Evolutionary conservation across 1,140 invertebrate species (phyloP).

Genomic region (Drosophila tsacasi): DNA sequence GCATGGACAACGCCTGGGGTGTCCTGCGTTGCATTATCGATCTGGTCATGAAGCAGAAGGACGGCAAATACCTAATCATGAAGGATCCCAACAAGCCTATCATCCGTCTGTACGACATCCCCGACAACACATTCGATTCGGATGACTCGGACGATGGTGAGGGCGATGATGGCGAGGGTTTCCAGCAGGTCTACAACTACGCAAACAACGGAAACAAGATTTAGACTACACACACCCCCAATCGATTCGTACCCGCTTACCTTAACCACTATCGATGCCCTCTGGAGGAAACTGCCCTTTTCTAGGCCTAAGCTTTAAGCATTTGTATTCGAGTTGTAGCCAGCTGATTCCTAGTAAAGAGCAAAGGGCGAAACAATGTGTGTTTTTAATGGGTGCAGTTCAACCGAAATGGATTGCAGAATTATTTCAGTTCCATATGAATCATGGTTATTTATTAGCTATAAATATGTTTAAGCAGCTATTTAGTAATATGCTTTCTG

Average conservation of each 20-base stretch:
- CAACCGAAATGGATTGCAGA: neutral
- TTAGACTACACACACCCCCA: constrained; percentile 41
- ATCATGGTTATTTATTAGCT: neutral
- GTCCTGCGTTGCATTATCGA: constrained; percentile 99
- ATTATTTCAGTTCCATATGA: neutral
- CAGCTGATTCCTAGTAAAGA: constrained; percentile 63
- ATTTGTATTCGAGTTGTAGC: constrained; percentile 59
- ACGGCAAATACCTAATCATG: constrained; percentile 99
- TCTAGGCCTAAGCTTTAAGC: constrained; percentile 43
- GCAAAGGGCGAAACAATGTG: constrained; percentile 15
- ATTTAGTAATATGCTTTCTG: neutral
- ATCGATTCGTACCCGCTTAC: constrained; percentile 51
- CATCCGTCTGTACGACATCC: constrained; percentile 98
- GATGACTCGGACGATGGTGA: constrained; percentile 95
- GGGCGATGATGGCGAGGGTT: constrained; percentile 89
- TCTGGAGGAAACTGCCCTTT: constrained; percentile 27
- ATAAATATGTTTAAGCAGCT: too few relatives aligned
- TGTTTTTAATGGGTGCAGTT: neutral
- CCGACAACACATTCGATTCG: constrained; percentile 99
- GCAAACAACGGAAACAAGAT: constrained; percentile 74
- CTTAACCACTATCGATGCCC: constrained; percentile 48
- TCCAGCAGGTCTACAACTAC: constrained; percentile 83
- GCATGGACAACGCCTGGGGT: constrained; percentile 99
- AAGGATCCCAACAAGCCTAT: constrained; percentile 99
- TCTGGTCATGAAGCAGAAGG: constrained; percentile 98